phyloP scores from a whole-genome alignment of 2,113 vertebrate species.

The Erpornis zantholeuca region DNA sequence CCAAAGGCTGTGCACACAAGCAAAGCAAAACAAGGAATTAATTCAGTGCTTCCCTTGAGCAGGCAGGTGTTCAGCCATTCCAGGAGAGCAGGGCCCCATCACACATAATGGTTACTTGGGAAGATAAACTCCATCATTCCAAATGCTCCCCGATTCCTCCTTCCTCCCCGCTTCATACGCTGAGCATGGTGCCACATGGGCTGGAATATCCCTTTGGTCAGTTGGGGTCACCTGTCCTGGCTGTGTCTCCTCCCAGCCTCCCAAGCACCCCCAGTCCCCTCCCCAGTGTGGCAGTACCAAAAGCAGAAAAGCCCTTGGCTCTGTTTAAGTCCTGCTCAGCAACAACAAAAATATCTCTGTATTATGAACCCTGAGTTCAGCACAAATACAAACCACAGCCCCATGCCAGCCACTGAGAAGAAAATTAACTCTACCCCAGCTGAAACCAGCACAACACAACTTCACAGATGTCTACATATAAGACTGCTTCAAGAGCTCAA shows the following conservation, averaged over 20 bases:
- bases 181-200: neutral
- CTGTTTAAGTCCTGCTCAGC: neutral
- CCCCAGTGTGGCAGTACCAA: neutral
- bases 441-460: neutral
- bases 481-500: neutral
- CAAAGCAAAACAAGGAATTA: neutral
- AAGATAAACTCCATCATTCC: neutral
- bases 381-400: neutral
- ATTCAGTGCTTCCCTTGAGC: neutral
- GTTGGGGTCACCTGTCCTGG: neutral
- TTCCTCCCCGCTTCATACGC: no score
- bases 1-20: neutral
- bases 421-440: neutral
- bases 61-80: no score
- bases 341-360: neutral
- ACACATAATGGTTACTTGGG: no score
- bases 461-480: neutral
- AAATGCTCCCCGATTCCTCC: neutral
- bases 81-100: no score
- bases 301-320: neutral
- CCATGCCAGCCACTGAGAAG: rapidly evolving
- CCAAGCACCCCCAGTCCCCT: neutral
- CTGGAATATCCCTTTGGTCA: neutral
- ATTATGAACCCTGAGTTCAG: neutral
- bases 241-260: neutral